Conservation (phyloP, 2,797 vertebrate species). For the Hippopotamyrus pictus region DNA sequence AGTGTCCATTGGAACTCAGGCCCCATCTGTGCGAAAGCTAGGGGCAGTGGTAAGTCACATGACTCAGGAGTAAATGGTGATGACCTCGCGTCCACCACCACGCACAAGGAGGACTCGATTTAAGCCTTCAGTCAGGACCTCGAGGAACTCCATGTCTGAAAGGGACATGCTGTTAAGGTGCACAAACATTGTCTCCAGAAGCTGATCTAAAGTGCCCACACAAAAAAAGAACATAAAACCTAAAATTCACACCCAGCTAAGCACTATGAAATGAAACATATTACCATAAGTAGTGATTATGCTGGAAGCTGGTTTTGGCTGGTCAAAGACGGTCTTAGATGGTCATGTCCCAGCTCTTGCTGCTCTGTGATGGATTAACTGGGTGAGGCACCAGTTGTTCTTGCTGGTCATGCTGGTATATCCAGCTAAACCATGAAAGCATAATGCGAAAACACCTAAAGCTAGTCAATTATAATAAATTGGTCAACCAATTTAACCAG, state of each 20-base stretch:
- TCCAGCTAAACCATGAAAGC: not conserved
- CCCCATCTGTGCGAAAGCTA: slow-evolving; percentile 43
- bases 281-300: not conserved
- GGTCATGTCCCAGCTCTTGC: not conserved
- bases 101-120: slow-evolving; percentile 93
- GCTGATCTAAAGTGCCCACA: not conserved
- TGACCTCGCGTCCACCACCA: slow-evolving; percentile 94
- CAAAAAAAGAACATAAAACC: not conserved
- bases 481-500: not conserved
- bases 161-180: slow-evolving; percentile 29
- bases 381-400: not conserved
- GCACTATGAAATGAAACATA: not conserved
- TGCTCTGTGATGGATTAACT: not conserved
- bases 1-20: slow-evolving; percentile 27
- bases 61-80: slow-evolving; percentile 97
- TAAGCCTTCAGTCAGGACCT: slow-evolving; percentile 92
- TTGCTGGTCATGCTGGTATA: not conserved
- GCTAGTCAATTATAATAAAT: not conserved
- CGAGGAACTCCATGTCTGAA: slow-evolving; percentile 97
- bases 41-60: slow-evolving; percentile 25
- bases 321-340: not conserved
- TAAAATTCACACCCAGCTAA: not conserved
- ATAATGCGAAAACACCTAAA: not conserved
- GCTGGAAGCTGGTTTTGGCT: not conserved
- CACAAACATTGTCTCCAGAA: slow-evolving; percentile 16